A percentile compares a stretch with the other conserved stretches of the same genome.
phyloP scores from a whole-genome alignment of 1,140 invertebrate genomes.

The Oppia nitens region DNA sequence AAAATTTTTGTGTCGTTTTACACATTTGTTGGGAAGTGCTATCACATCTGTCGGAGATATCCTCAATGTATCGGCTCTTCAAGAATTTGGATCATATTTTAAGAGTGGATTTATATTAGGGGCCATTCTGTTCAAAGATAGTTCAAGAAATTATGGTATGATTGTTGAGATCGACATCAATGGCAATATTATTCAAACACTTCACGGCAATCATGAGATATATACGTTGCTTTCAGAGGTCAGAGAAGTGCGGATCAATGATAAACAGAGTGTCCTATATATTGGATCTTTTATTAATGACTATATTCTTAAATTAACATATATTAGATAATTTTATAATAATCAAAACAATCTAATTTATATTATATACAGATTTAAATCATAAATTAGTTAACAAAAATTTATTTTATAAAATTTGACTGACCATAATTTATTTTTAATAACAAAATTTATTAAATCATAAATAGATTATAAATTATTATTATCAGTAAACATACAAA shows the following conservation, averaged over 20 bases:
- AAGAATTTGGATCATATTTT: constrained; percentile 27
- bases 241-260: constrained; percentile 20
- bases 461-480: no score
- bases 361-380: no score
- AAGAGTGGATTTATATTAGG: constrained; percentile 30
- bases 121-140: no score
- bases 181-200: constrained; percentile 40
- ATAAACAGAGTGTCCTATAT: not conserved
- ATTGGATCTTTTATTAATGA: not conserved
- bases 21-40: constrained; percentile 17
- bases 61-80: not conserved
- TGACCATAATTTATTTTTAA: no score
- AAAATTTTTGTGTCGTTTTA: constrained; percentile 24
- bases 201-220: constrained; percentile 28
- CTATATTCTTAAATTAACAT: no score
- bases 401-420: no score
- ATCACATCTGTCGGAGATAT: constrained; percentile 15
- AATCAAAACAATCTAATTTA: no score
- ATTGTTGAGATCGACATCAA: constrained; percentile 43
- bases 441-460: no score
- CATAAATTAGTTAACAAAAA: no score
- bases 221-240: constrained; percentile 26
- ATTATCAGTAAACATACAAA: no score
- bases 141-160: no score
- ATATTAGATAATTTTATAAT: no score